Percentiles rank a stretch among this genome's conserved stretches.
phyloP scores from a whole-genome alignment of 1,140 invertebrate genomes.

The Zeugodacus cucurbitae region DNA sequence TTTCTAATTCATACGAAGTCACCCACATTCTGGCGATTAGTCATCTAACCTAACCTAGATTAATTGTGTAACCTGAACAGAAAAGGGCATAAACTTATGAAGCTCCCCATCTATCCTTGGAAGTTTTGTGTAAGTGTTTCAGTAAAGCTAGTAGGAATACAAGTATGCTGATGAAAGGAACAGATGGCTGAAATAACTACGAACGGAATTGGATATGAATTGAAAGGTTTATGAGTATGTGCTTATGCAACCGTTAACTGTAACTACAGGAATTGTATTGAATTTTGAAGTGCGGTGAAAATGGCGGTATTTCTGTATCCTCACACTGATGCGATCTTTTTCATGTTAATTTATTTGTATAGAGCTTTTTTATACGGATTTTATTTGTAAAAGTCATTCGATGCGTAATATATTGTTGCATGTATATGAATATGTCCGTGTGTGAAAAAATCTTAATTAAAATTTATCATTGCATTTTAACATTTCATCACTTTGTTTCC shows the following conservation, averaged over 20 bases:
- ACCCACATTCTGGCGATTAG: no score
- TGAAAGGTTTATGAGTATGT: background rate
- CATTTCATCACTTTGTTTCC: background rate
- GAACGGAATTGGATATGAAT: background rate
- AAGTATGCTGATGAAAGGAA: background rate
- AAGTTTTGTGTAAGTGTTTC: no score
- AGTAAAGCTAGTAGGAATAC: background rate
- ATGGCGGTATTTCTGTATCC: background rate
- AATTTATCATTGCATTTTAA: background rate
- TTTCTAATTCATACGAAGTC: no score
- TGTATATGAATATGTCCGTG: background rate
- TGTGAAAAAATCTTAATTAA: conserved; percentile 2
- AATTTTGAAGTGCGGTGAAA: background rate
- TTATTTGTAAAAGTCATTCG: no score
- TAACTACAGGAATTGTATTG: background rate
- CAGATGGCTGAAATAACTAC: background rate
- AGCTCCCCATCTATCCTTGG: no score
- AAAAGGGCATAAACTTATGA: no score
- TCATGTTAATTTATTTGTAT: background rate
- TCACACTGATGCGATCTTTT: background rate
- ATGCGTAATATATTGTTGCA: no score
- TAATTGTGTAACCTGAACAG: no score
- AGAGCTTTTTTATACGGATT: no score
- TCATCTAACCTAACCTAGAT: no score
- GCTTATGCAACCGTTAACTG: background rate